phyloP scores from a whole-genome alignment of 2,888 invertebrate genomes.

The Rhimphoctona megacephalus region DNA sequence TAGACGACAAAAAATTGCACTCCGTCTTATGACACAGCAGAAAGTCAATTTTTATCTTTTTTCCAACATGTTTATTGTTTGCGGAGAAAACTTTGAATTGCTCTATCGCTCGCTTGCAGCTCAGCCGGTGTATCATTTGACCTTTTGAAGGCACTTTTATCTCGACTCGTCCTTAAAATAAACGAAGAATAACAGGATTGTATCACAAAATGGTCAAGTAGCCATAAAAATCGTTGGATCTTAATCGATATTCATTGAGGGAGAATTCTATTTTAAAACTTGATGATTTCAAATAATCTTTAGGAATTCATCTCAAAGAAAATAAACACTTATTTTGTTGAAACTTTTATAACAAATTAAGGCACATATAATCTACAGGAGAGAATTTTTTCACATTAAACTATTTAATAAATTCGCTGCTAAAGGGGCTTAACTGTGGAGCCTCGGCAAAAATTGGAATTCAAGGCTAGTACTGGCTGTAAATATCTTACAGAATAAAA shows the following conservation, averaged over 20 bases:
- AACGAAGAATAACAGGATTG: conserved; percentile 32
- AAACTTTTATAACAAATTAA: too few species aligned
- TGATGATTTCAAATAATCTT: background rate
- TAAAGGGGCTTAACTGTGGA: too few species aligned
- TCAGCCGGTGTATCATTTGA: background rate
- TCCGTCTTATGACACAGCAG: background rate
- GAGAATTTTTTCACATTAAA: too few species aligned
- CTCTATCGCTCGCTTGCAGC: background rate
- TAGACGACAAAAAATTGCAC: too few species aligned
- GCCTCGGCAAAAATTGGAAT: too few species aligned
- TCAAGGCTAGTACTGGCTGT: too few species aligned
- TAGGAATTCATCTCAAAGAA: too few species aligned
- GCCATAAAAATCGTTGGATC: conserved; percentile 8
- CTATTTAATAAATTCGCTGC: too few species aligned
- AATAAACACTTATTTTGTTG: too few species aligned
- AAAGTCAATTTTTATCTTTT: background rate
- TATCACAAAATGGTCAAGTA: conserved; percentile 47
- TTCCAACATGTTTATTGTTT: background rate
- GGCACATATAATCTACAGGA: too few species aligned
- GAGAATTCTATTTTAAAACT: background rate
- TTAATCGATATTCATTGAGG: conserved; percentile 28
- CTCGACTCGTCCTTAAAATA: background rate
- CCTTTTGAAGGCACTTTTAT: background rate
- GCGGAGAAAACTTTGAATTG: background rate
- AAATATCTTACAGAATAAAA: too few species aligned